Evolutionary conservation across 1,140 invertebrate species (phyloP).

Genomic region (Zaprionus ornatus): DNA sequence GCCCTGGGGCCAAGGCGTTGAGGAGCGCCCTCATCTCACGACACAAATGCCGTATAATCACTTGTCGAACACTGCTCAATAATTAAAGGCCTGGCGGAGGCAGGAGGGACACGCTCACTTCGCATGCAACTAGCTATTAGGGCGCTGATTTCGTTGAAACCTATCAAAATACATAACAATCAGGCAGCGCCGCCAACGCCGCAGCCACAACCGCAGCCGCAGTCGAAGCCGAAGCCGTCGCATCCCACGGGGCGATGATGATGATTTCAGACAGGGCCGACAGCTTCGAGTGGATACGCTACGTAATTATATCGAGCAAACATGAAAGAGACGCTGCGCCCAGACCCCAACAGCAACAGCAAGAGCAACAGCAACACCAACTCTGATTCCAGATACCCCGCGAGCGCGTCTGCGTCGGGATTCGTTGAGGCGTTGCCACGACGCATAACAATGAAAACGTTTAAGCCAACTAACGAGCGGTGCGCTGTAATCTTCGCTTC

Average conservation of each 20-base stretch:
- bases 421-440: constrained; percentile 63
- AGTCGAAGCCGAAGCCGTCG: not conserved
- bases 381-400: not conserved
- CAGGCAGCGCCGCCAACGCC: constrained; percentile 40
- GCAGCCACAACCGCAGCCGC: constrained; percentile 24
- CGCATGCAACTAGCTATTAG: constrained; percentile 71
- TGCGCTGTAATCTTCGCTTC: constrained; percentile 63
- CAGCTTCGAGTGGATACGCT: constrained; percentile 36
- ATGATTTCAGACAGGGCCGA: constrained; percentile 64
- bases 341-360: not conserved
- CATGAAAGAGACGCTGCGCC: constrained; percentile 68
- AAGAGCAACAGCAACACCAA: not conserved
- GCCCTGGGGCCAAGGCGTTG: constrained; percentile 22
- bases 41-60: constrained; percentile 79
- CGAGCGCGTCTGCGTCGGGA: constrained; percentile 3
- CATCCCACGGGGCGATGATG: constrained; percentile 54
- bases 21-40: constrained; percentile 55
- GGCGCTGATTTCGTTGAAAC: constrained; percentile 77
- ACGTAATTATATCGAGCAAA: constrained; percentile 78
- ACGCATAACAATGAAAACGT: constrained; percentile 80
- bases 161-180: constrained; percentile 81
- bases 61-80: constrained; percentile 78
- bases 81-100: constrained; percentile 48
- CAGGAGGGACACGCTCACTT: constrained; percentile 36
- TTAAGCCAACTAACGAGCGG: constrained; percentile 76